Base-by-base conservation (phyloP, 2,113 vertebrate genomes). In the Glaucidium brasilianum region DNA sequence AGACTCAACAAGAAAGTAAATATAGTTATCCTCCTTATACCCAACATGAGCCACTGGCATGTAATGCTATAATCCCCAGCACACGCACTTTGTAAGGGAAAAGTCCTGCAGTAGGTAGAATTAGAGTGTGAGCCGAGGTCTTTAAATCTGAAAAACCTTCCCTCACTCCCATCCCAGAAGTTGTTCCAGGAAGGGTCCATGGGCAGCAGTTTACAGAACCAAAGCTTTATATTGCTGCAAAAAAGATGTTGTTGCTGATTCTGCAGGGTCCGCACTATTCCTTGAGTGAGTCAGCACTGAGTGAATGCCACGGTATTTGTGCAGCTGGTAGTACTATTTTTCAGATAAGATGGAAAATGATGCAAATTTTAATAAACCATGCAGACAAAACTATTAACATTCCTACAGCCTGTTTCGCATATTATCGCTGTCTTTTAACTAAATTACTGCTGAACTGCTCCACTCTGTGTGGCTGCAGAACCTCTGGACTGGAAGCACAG, bases 321-420 rank as follows among this genome's bases (percentile, higher is more conserved):
- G 80, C 90, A 91, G 79, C 88, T 96, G 89, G 63, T 45, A 37
- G 32, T n/a, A 49, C 67, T 50, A 30, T 29, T 89, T 90, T 41
- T 81, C 89, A 89, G 86, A 39, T 63, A 74, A 86, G 80, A 91
- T 71, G 52, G 80, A 94, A 97, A 86, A 86, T 2, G 18, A 92
- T 84, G 64, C 67, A 86, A 92, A 84, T 91, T 94, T 72, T 78
- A 84, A 92, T 81, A 90, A 92, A 89, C 37, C 37, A 67, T 12
- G 30, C 80, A 94, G 93, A 91, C 86, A 92, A 89, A 91, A 81
- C 20, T 64, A 64, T 84, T 84, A 85, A 62, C 63, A 84, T 74
- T 56, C 68, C 76, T 50, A 39, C 1, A 1, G 32, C 26, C 64
- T 67, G 69, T 55, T 89, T 47, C 7, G 6, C 32, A 3, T 25